Base-by-base conservation (phyloP, 1,140 invertebrate genomes). In the Nymphalis io region DNA sequence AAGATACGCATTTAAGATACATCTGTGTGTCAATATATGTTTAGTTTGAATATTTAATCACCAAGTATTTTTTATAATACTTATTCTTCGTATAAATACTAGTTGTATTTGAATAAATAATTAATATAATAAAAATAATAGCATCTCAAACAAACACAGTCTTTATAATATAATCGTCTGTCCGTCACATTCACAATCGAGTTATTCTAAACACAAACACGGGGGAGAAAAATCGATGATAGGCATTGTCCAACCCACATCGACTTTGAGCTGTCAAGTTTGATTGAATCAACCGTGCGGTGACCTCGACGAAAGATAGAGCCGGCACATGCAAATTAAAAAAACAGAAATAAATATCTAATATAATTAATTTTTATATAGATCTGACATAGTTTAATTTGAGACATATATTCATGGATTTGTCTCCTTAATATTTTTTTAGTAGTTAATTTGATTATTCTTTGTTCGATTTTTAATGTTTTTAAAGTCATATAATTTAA, bases 231-330 rank as follows among this genome's bases (percentile, higher is more conserved):
- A 90, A 89, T 89, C 87, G 84, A 89, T 89, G 80, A 85, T 81
- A 79, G 77, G 76, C 79, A 83, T 76, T 86, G 86, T 87, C 84
- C 80, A 81, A 89, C 87, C 87, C 84, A 88, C 85, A 83, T 84
- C 86, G 84, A 90, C 88, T 89, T 86, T 84, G 88, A 83, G 82
- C 82, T 89, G 88, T 90, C 89, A 84, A 82, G 73, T 86, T 88
- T 91, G 87, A 91, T 91, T 86, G 82, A 91, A 88, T 88, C 88
- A 87, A 81, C 81, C 66, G 55, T 40, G 23, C 46, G 57, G 12
- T 16, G 12, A 21, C 48, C 48, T 55, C 21, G 18, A 13, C 20
- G 51, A 3, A 3, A 1, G 20, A 27, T 27, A 55, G 51, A 55
- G n/a, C 16, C 21, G 51, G 51, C 51, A 53, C 46, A 16, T 44